Evolutionary conservation across 2,888 invertebrate genomes (phyloP).

Genomic region (Halictus quadricinctus): DNA sequence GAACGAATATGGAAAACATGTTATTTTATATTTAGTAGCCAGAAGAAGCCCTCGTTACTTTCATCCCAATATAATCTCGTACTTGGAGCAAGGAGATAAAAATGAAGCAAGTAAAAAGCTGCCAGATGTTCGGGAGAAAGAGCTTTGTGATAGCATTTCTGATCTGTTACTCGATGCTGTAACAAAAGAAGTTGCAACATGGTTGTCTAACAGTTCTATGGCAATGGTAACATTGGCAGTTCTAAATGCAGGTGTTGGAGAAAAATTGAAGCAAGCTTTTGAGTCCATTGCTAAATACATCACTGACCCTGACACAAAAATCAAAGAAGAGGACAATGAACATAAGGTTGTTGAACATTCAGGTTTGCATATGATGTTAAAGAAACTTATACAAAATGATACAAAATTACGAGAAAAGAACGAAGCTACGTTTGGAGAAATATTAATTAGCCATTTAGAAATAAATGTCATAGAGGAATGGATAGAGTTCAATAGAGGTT

Average conservation of each 20-base stretch:
- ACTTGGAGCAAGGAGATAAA: slow-evolving; percentile 89
- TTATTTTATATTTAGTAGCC: slow-evolving; percentile 93
- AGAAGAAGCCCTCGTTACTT: slow-evolving; percentile 92
- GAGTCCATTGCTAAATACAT: slow-evolving; percentile 83
- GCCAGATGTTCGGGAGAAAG: slow-evolving; percentile 85
- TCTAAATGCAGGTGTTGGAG: slow-evolving; percentile 85
- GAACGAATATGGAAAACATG: slow-evolving; percentile 93
- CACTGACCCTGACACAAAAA: slow-evolving; percentile 84
- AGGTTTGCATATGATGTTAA: slow-evolving; percentile 90
- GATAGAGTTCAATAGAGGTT: slow-evolving; percentile 89
- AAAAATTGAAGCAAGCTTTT: slow-evolving; percentile 82
- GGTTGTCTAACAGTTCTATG: slow-evolving; percentile 88
- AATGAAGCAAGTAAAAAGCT: slow-evolving; percentile 90
- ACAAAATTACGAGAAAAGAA: slow-evolving; percentile 82
- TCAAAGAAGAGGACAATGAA: slow-evolving; percentile 80
- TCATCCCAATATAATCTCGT: slow-evolving; percentile 90
- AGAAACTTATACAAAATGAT: slow-evolving; percentile 89
- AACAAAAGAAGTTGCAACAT: slow-evolving; percentile 85
- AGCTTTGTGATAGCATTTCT: slow-evolving; percentile 87
- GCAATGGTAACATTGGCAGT: slow-evolving; percentile 88
- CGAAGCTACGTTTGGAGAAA: slow-evolving; percentile 84
- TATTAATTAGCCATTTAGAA: slow-evolving; percentile 84
- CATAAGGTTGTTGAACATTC: slow-evolving; percentile 87
- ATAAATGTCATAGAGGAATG: slow-evolving; percentile 85
- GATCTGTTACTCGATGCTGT: slow-evolving; percentile 85